Percentiles rank a stretch among this genome's conserved stretches.
Conservation (phyloP, 35 echinoderm and acorn worm genomes). For the Stichopus chloronotus region DNA sequence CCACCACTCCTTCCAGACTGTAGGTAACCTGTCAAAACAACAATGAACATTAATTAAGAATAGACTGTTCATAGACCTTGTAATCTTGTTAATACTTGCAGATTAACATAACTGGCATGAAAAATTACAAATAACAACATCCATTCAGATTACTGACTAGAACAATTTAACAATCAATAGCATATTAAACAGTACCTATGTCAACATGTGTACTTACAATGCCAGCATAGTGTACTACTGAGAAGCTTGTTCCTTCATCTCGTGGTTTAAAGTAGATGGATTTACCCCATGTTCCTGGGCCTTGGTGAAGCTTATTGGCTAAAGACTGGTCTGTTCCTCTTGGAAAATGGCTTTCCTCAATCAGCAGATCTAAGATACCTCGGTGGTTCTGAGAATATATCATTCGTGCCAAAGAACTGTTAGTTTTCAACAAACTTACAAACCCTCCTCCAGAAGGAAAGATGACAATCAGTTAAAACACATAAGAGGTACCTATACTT, state of each 20-base stretch:
- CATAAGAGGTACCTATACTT: too few relatives aligned
- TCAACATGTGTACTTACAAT: slow-evolving; percentile 65
- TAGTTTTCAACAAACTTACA: not conserved
- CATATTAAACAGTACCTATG: too few relatives aligned
- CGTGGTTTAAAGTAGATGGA: slow-evolving; percentile 83
- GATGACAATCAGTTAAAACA: too few relatives aligned
- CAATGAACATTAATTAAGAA: not conserved
- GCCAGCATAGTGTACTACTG: slow-evolving; percentile 94
- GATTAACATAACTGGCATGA: too few relatives aligned
- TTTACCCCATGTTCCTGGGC: slow-evolving; percentile 74
- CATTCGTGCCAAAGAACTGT: not conserved
- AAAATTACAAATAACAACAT: too few relatives aligned
- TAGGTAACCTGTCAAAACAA: slow-evolving; percentile 79
- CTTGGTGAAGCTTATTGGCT: slow-evolving; percentile 94
- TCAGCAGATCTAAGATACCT: slow-evolving; percentile 83
- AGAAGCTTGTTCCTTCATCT: slow-evolving; percentile 79
- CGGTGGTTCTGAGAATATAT: slow-evolving; percentile 72
- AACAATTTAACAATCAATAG: too few relatives aligned
- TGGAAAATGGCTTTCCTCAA: slow-evolving; percentile 96
- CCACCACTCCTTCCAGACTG: slow-evolving; percentile 76
- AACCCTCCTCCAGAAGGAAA: not conserved
- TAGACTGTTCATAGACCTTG: too few relatives aligned
- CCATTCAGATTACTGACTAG: too few relatives aligned
- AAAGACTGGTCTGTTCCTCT: slow-evolving; percentile 77
- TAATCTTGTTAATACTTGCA: too few relatives aligned